Evolutionary conservation across 2,888 invertebrate genomes (phyloP), one percentile per base, ranked within the genome.

Genomic region (Temnothorax rugatulus): DNA sequence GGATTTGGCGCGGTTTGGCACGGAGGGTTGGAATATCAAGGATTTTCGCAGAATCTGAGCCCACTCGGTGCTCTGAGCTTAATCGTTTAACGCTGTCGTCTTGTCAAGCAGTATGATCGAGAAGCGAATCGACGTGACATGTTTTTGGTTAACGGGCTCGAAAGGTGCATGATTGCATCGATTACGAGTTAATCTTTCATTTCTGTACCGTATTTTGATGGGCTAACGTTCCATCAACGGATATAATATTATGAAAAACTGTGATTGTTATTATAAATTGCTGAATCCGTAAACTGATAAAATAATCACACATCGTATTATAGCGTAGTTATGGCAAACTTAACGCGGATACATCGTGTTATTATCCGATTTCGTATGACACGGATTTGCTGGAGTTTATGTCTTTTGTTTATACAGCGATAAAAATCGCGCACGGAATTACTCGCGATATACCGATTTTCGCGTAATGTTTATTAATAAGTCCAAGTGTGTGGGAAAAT

Each of bases 51-150:
- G 57, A 74, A 75, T 82, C 63, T 41, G 47, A 29, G 79, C 54
- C 75, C 71, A 59, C 47, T 59, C 68, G 63, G 77, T n/a, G 34
- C 68, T 68, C 54, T 73, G 71, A 75, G 83, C 84, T 88, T 89
- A 88, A 88, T 90, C 89, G 88, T 86, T 88, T 85, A 88, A 87
- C 84, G 87, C 77, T 85, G 89, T 89, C 82, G 68, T 75, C 71
- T 85, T 86, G 83, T 81, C 84, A 68, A 29, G 25, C n/a, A n/a
- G 29, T 69, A 50, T 79, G 87, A 89, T 87, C 66, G 86, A 87
- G 50, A 41, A 84, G 73, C 34, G 71, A 77, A 82, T 85, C 63
- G 82, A 77, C 66, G 61, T 34, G 59, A 73, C 5, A 61, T 38
- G 38, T 79, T 71, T 79, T 79, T 34, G 11, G 44, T 71, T 11